Evolutionary conservation across 2,113 vertebrate species (phyloP), one percentile per base, ranked within the genome.

Genomic region (Oreotragus oreotragus): DNA sequence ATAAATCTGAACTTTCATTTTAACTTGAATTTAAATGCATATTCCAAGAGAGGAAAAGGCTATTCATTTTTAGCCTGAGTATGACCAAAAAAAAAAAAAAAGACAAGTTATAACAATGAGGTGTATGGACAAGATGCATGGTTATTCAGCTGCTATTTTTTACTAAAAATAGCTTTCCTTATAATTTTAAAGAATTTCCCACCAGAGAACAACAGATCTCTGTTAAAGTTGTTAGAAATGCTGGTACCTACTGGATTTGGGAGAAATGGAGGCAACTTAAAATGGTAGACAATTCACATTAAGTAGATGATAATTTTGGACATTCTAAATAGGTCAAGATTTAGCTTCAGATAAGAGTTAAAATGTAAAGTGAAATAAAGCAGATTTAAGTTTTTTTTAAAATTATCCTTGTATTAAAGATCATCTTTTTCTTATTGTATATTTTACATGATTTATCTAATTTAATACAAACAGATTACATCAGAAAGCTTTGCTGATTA

Each of bases 1-100:
- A 21, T 88, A 87, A 10, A 49, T 97, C 15, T 95, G 23, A 89
- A 97, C 84, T 86, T 95, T 94, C 14, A 94, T 14, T 79, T 58
- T 64, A 30, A 47, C 60, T 45, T 58, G 21, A 76, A 80, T 51
- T 96, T 96, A 94, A 89, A 70, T 77, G 2, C 33, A 10, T 11
- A 15, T 5, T 10, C 5, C 36, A 84, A 62, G 12, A 90, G 6
- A 89, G 25, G 28, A 89, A n/a, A 15, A 28, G 19, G 2, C 5
- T 95, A 70, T 91, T 7, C 4, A 89, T 2, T 92, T 96, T 76
- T 96, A 10, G 77, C 97, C 12, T 97, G 45, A 60, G 1, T 25
- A 12, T 95, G 43, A 36, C 9, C 6, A 45, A 84, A 84, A 84
- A 36, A 70, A 6, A 70, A 62, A 91, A 36, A 84, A 25, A 88